Percentiles rank a stretch among this genome's conserved stretches.
phyloP scores from a whole-genome alignment of 2,888 invertebrate species.

The Anticlea derivata region DNA sequence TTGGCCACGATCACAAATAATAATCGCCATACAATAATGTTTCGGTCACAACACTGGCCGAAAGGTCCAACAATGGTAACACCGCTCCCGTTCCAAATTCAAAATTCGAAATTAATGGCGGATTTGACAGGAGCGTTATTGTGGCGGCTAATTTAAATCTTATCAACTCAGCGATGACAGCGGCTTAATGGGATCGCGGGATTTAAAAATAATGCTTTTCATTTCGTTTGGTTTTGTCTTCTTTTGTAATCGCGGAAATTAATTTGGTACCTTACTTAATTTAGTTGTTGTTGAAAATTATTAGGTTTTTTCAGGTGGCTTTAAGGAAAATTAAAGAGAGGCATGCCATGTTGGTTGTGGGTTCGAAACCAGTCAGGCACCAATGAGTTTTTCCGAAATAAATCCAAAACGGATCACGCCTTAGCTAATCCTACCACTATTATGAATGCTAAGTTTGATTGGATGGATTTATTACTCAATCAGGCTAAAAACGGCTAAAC shows the following conservation, averaged over 20 bases:
- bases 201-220: conserved; percentile 68
- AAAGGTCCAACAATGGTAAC: conserved; percentile 34
- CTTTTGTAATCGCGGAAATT: conserved; percentile 49
- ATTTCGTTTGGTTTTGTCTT: conserved; percentile 51
- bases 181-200: conserved; percentile 77
- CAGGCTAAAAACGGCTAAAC: too few relatives aligned
- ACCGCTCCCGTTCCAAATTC: conserved; percentile 79
- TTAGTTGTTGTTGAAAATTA: conserved; percentile 26
- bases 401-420: too few relatives aligned
- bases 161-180: conserved; percentile 81
- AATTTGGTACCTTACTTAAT: conserved; percentile 39
- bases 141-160: conserved; percentile 81
- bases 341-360: too few relatives aligned
- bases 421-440: too few relatives aligned
- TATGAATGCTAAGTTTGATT: too few relatives aligned
- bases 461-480: too few relatives aligned
- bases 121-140: conserved; percentile 83
- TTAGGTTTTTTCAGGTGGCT: too few relatives aligned
- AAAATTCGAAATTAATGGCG: conserved; percentile 80
- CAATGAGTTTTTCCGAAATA: too few relatives aligned
- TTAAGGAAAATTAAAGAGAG: too few relatives aligned
- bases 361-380: too few relatives aligned
- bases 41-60: conserved; percentile 27
- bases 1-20: too few relatives aligned
- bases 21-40: neutral